Evolutionary conservation across 2,113 vertebrate species (phyloP).

Genomic region (Chelonoidis abingdonii): DNA sequence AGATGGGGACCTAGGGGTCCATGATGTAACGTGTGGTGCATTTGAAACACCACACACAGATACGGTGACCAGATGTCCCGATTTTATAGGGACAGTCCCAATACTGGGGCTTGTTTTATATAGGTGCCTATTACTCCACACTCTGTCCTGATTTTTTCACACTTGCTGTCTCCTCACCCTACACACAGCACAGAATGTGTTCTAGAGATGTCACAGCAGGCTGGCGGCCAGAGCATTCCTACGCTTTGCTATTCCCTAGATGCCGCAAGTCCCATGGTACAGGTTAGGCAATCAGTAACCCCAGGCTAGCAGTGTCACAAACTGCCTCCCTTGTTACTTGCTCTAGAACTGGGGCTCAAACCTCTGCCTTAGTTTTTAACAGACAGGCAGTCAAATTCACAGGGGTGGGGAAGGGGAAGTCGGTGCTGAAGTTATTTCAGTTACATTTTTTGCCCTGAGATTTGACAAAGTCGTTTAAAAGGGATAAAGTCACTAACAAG

Average conservation of each 20-base stretch:
- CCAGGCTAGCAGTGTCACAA: not conserved
- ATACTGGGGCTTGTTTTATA: too few species aligned
- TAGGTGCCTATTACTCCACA: too few species aligned
- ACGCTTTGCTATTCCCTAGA: not conserved
- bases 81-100: too few species aligned
- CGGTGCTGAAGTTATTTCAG: not conserved
- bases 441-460: not conserved
- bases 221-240: not conserved
- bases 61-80: too few species aligned
- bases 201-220: not conserved
- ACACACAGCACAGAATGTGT: not conserved
- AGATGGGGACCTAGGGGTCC: not conserved
- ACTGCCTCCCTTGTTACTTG: not conserved
- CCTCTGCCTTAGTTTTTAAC: not conserved
- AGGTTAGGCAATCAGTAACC: not conserved
- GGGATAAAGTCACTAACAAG: not conserved
- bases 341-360: not conserved
- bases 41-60: not conserved
- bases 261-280: not conserved
- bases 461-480: not conserved
- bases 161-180: too few species aligned
- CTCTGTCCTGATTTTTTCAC: too few species aligned
- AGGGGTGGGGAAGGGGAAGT: not conserved
- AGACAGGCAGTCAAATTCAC: accelerated
- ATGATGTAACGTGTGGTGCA: not conserved